Base-by-base conservation (phyloP, 2,113 vertebrate genomes). In the Colaptes auratus region DNA sequence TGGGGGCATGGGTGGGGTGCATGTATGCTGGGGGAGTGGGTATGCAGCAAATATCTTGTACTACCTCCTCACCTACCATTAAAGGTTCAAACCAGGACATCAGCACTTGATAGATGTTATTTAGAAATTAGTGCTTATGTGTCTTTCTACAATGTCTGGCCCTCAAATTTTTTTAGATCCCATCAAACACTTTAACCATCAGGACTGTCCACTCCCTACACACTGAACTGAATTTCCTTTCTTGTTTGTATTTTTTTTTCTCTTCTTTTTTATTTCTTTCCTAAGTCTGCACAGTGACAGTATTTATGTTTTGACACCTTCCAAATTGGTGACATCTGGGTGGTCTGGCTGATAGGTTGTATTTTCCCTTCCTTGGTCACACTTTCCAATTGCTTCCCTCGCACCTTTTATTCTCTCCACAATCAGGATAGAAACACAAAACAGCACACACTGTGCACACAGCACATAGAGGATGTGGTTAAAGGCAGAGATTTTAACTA, bases 51-150 rank as follows among this genome's bases (percentile, higher is more conserved):
- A 77, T 33, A 58, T 79, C 82, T 77, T 60, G 52, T 64, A 44
- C 75, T 92, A 36, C 60, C 60, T 91, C 82, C 46, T 89, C 33
- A 82, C 39, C 87, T 63, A 14, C n/a, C 48, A 14, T 61, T 69
- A 30, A 81, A 73, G 90, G 97, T 97, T 98, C 97, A 98, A 66
- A 65, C 84, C 87, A 96, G 97, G 97, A 97, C 95, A 97, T 16
- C 53, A 58, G 31, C 25, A 36, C 35, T 90, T 94, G 81, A 96
- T 86, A 86, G 88, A 73, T 4, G 0, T 80, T 93, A 88, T 67
- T 92, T 77, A 96, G 85, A 94, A 89, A 83, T 39, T 30, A 10
- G 20, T 85, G 44, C 72, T 76, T 93, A 59, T 60, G 80, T 21
- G 44, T 42, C 36, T 71, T 83, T 44, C 73, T 84, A 56, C 15